phyloP scores from a whole-genome alignment of 2,113 vertebrate genomes.

The Gobiocypris rarus region DNA sequence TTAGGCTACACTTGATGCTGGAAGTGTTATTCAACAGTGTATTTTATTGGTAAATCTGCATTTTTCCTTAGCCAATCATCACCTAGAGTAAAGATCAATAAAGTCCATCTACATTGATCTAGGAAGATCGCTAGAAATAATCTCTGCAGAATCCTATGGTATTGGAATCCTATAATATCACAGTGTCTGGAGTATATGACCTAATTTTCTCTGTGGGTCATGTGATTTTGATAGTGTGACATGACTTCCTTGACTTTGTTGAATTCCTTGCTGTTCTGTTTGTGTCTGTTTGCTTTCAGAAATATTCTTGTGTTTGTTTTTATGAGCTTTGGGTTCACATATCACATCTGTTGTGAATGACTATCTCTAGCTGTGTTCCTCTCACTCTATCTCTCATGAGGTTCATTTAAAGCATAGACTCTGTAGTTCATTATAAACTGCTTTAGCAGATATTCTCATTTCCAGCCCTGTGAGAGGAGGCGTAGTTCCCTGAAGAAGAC shows the following conservation, averaged over 20 bases:
- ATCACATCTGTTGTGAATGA: conserved; percentile 12
- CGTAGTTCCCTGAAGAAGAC: background rate
- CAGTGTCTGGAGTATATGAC: background rate
- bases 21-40: background rate
- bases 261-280: background rate
- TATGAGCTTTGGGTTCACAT: conserved; percentile 4
- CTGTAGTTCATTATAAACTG: conserved; percentile 1
- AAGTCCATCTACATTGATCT: background rate
- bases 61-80: conserved; percentile 3
- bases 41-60: background rate
- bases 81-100: background rate
- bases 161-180: background rate
- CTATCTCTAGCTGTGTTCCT: background rate
- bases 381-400: background rate
- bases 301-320: conserved; percentile 11
- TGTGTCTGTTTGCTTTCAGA: background rate
- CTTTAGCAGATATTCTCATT: conserved; percentile 2
- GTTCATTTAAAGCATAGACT: background rate
- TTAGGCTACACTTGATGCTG: background rate
- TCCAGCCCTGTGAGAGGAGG: background rate
- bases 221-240: background rate
- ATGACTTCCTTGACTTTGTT: background rate
- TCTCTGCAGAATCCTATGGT: background rate
- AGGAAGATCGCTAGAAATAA: background rate
- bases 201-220: background rate